Evolutionary conservation across 2,888 invertebrate genomes (phyloP).

Genomic region (Nemoura dubitans): DNA sequence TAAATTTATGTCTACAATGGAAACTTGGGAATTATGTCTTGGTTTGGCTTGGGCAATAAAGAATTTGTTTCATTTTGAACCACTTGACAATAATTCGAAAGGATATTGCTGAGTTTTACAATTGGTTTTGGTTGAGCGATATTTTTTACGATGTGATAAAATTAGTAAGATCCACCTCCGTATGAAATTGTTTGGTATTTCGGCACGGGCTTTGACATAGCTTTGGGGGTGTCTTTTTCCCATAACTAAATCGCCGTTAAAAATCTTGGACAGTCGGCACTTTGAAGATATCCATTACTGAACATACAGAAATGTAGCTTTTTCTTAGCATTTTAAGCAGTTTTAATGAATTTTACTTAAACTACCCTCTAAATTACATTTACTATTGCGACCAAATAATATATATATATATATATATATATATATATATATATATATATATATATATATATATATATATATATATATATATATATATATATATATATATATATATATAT

Average conservation of each 20-base stretch:
- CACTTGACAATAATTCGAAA: neutral
- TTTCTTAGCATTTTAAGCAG: no score
- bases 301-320: no score
- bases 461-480: no score
- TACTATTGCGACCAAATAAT: no score
- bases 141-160: conserved; percentile 15
- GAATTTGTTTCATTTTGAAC: conserved; percentile 21
- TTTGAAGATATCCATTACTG: no score
- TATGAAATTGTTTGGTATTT: conserved; percentile 27
- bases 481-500: no score
- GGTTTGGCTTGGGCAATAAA: neutral
- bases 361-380: no score
- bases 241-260: neutral
- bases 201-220: neutral
- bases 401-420: no score
- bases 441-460: no score
- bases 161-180: conserved; percentile 25
- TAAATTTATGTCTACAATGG: conserved; percentile 34
- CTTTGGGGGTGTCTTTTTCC: neutral
- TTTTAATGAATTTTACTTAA: no score
- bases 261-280: no score
- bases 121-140: neutral
- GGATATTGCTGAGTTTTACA: neutral
- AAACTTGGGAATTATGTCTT: neutral
- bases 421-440: no score